These are phyloP conservation scores for Benthosema pterotum DNA, from an alignment of 2,797 vertebrate genomes.

Conservation along the genomic window DNA sequence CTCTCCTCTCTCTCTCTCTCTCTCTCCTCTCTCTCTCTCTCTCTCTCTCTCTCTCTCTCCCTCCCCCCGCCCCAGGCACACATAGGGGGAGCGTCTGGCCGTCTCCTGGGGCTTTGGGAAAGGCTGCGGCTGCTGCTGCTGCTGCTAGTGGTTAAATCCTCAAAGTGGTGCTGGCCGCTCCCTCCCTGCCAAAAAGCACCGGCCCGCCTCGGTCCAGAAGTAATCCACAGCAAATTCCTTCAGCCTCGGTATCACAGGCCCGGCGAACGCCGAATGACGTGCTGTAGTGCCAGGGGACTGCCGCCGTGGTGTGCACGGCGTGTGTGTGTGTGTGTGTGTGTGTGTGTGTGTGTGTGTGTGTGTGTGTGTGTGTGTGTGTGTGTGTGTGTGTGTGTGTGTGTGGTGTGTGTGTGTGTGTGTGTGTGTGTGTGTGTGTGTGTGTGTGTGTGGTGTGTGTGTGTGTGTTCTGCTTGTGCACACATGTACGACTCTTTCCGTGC, in stretches of 20 bases:
- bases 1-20: too few relatives aligned
- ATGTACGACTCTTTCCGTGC: too few relatives aligned
- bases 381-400: not conserved
- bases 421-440: constrained; percentile 21
- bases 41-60: too few relatives aligned
- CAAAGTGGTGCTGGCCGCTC: constrained; percentile 71
- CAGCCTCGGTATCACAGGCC: constrained; percentile 80
- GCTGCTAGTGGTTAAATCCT: constrained; percentile 72
- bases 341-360: constrained; percentile 36
- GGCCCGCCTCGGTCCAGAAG: constrained; percentile 80
- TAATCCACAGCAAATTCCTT: constrained; percentile 84
- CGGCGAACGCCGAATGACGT: constrained; percentile 48
- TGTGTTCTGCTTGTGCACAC: too few relatives aligned
- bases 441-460: constrained; percentile 11
- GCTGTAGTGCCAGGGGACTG: constrained; percentile 56
- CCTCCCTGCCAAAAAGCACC: constrained; percentile 74
- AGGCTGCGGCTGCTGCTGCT: constrained; percentile 27
- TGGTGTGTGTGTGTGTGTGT: constrained; percentile 14
- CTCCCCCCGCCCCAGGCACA: too few relatives aligned
- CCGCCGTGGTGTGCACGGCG: constrained; percentile 39
- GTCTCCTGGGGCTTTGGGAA: constrained; percentile 62
- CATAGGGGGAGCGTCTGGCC: constrained; percentile 36
- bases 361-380: constrained; percentile 33
- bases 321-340: constrained; percentile 46
- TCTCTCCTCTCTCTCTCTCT: too few relatives aligned